These are phyloP conservation scores for Drosophila paramelanica DNA, from an alignment of 2,888 invertebrate species.

Conservation along the genomic window DNA sequence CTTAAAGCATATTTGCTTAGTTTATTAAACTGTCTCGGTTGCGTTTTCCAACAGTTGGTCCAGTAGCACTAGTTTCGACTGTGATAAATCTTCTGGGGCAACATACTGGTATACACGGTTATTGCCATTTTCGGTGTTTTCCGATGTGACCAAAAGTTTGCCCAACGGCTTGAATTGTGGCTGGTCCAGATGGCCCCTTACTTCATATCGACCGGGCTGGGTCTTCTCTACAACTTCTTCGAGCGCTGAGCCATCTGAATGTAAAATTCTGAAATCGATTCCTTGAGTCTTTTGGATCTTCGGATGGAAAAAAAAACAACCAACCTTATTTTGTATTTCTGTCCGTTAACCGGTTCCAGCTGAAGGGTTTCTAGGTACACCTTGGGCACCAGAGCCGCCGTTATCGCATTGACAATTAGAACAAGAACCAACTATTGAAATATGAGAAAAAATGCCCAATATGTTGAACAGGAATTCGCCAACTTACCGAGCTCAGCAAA, in stretches of 20 bases:
- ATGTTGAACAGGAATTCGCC: not conserved
- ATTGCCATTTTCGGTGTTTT: not conserved
- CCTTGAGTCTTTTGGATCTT: not conserved
- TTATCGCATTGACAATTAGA: constrained; percentile 3
- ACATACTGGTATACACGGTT: not conserved
- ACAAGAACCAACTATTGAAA: constrained; percentile 8
- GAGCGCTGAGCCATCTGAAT: constrained; percentile 16
- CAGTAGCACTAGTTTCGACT: no score
- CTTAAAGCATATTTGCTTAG: not conserved
- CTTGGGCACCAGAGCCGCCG: not conserved
- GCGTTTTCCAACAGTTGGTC: no score
- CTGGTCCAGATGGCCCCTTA: constrained; percentile 3
- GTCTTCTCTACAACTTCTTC: constrained; percentile 8
- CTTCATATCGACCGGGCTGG: not conserved
- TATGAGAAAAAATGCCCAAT: not conserved
- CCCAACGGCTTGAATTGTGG: not conserved
- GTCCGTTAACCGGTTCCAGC: not conserved
- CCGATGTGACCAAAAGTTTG: not conserved
- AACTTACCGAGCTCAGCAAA: constrained; percentile 18
- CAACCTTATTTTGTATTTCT: constrained; percentile 14
- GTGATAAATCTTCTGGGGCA: not conserved
- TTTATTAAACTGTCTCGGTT: not conserved
- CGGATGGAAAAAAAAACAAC: not conserved
- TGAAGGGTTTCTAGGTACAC: not conserved
- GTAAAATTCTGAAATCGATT: constrained; percentile 1